phyloP scores from a whole-genome alignment of 2,888 invertebrate species.

The Hypena proboscidalis region DNA sequence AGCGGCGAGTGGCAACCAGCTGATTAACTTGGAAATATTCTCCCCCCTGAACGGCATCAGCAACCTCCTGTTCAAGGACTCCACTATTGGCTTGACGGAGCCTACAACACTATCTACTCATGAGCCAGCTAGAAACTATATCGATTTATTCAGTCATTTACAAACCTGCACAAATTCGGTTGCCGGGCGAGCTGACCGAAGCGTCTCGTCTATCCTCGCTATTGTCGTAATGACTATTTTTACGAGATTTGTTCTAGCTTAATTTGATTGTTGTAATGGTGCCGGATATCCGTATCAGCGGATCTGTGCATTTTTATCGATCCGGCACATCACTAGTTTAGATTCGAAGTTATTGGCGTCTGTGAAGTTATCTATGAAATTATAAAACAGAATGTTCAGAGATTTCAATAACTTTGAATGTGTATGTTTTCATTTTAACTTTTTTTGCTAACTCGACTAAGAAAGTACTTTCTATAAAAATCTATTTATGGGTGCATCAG shows the following conservation, averaged over 20 bases:
- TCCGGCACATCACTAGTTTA: constrained; percentile 32
- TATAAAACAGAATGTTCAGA: too few relatives aligned
- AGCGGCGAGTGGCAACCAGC: constrained; percentile 56
- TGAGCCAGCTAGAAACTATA: constrained; percentile 82
- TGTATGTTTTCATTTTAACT: too few relatives aligned
- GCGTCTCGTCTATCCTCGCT: constrained; percentile 57
- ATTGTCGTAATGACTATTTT: constrained; percentile 54
- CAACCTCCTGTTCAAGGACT: constrained; percentile 87
- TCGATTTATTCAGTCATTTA: constrained; percentile 80
- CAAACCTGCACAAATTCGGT: constrained; percentile 66
- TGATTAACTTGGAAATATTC: constrained; percentile 83
- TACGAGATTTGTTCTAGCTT: constrained; percentile 53
- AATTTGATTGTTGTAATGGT: constrained; percentile 20
- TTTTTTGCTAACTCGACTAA: too few relatives aligned
- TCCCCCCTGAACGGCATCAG: constrained; percentile 81
- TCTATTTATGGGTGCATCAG: too few relatives aligned
- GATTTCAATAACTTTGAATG: too few relatives aligned
- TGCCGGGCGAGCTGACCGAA: constrained; percentile 46
- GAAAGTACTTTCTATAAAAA: too few relatives aligned
- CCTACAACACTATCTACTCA: constrained; percentile 59
- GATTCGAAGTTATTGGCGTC: too few relatives aligned
- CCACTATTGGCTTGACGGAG: constrained; percentile 83
- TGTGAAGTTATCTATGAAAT: too few relatives aligned
- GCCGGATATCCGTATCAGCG: constrained; percentile 10
- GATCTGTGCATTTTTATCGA: constrained; percentile 5